phyloP scores from a whole-genome alignment of 2,888 invertebrate genomes.

The Odontothrips loti region DNA sequence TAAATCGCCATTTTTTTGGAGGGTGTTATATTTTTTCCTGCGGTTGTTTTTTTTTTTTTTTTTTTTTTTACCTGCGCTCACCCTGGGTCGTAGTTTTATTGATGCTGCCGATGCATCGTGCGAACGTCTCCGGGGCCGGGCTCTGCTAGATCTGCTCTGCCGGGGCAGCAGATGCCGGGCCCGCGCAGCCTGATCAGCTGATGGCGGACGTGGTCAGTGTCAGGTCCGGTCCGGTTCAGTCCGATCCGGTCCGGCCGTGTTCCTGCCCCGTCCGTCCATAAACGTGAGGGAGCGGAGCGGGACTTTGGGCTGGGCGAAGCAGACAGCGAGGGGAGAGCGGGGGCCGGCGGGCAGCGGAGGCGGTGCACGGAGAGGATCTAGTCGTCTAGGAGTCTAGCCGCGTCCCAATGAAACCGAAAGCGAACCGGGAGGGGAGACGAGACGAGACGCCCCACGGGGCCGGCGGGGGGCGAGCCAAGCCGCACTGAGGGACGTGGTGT shows the following conservation, averaged over 20 bases:
- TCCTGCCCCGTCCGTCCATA: no score
- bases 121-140: no score
- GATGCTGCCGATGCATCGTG: no score
- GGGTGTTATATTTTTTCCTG: no score
- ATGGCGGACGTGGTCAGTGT: neutral
- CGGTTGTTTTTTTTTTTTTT: no score
- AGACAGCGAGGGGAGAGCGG: neutral
- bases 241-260: no score
- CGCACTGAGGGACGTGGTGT: neutral
- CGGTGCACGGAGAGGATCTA: neutral
- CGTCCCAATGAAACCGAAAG: neutral
- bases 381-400: neutral
- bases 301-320: neutral
- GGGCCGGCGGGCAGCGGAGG: neutral
- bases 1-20: no score
- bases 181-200: neutral
- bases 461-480: neutral
- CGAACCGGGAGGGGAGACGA: neutral
- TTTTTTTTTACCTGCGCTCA: no score
- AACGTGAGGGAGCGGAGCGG: neutral
- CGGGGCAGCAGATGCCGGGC: no score
- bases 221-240: no score
- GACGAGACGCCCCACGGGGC: neutral
- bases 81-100: no score
- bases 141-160: no score